A percentile compares a stretch with the other conserved stretches of the same genome.
Conservation (phyloP, 2,113 vertebrate species). For the Chionodraco myersi region DNA sequence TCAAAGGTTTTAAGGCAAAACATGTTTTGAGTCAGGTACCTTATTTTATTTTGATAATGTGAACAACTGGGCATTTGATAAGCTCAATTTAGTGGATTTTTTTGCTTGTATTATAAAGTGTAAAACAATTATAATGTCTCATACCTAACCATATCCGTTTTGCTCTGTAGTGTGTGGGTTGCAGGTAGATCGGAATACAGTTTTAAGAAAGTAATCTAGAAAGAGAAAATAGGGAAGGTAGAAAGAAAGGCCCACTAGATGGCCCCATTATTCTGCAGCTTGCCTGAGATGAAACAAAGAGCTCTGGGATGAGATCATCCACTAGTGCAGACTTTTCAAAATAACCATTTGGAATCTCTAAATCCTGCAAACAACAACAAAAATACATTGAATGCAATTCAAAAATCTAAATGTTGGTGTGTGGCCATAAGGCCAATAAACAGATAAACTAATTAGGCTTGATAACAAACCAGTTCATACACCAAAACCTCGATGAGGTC, state of each 20-base stretch:
- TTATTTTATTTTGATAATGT: too few species aligned
- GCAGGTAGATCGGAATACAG: too few species aligned
- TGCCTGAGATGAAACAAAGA: slow-evolving; percentile 56
- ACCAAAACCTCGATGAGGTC: background rate
- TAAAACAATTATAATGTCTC: too few species aligned
- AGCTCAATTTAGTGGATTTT: too few species aligned
- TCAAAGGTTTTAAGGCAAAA: too few species aligned
- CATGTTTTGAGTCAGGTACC: too few species aligned
- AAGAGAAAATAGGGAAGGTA: background rate
- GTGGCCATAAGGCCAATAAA: background rate
- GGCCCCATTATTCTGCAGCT: slow-evolving; percentile 24
- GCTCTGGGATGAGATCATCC: slow-evolving; percentile 69
- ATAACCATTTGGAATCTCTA: slow-evolving; percentile 10
- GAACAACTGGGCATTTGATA: too few species aligned
- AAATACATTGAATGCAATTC: background rate
- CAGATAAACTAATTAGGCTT: background rate
- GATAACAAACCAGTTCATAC: too few species aligned
- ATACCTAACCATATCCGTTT: background rate
- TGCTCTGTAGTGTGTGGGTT: background rate
- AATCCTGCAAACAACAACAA: background rate
- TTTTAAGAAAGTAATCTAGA: too few species aligned
- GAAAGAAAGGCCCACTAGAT: slow-evolving; percentile 45
- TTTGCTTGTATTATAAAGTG: too few species aligned
- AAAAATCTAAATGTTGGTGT: background rate
- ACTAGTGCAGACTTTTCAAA: slow-evolving; percentile 26